Evolutionary conservation across 2,797 vertebrate genomes (phyloP).

Genomic region (Saxicola maurus): DNA sequence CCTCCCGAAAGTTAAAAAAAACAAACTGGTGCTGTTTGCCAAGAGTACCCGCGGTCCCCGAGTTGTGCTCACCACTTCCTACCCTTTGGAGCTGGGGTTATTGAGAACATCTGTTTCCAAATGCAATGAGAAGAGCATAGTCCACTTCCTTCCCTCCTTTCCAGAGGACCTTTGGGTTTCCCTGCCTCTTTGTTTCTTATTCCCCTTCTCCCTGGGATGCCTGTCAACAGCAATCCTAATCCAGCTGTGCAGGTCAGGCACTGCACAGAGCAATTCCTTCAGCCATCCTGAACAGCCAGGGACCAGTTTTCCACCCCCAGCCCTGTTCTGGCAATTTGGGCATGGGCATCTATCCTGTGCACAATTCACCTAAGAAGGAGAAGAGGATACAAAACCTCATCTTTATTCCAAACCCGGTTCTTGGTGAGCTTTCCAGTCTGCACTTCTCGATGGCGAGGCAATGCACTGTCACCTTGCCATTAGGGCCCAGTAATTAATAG

Average conservation of each 20-base stretch:
- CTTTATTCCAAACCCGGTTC: neutral
- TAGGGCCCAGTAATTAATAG: slow-evolving; percentile 57
- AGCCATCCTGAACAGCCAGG: neutral
- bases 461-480: slow-evolving; percentile 43
- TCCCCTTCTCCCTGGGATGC: neutral
- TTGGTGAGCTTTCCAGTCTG: slow-evolving; percentile 2
- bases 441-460: neutral
- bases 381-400: neutral
- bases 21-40: neutral
- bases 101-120: slow-evolving; percentile 55
- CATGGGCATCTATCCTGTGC: rapidly evolving
- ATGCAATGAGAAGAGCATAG: neutral
- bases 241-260: slow-evolving; percentile 18
- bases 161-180: neutral
- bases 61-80: slow-evolving; percentile 52
- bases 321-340: neutral
- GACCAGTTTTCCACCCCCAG: neutral
- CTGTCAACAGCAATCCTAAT: slow-evolving; percentile 32
- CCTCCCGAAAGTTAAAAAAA: neutral
- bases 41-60: neutral
- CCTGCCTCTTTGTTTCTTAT: slow-evolving; percentile 17
- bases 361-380: neutral
- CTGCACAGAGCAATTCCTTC: neutral
- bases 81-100: slow-evolving; percentile 22
- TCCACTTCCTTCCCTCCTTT: neutral